Evolutionary conservation across 1,140 invertebrate genomes (phyloP), one percentile per base, ranked within the genome.

Genomic region (Drosophila murphyi): DNA sequence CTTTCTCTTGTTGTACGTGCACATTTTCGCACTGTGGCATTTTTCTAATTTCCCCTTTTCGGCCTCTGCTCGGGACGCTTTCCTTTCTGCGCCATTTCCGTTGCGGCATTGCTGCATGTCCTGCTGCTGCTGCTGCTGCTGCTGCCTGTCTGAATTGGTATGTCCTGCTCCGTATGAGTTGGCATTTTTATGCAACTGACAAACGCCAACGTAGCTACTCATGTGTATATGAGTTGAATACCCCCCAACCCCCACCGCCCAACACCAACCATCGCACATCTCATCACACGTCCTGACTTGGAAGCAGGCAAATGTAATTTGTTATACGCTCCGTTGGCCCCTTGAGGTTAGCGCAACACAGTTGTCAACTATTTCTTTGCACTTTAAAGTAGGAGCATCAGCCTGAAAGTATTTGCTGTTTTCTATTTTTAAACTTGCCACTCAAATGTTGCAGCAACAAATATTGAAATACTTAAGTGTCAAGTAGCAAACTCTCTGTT

Each of bases 121-220:
- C 41, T 68, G 76, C 20, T 20, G 41, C 61, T 20, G 20, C 20
- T 20, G 20, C 1, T 20, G 76, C 20, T 20, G 41, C 61, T 20
- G 20, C 20, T 20, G 20, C 20, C 20, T 20, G 39, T 4, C 39
- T 68, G 54, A 75, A 65, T 71, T 88, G 80, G 80, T 83, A 83
- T 82, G 76, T 87, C 75, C 73, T 83, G 62, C 65, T 39, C 65
- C 73, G 52, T 80, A 87, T 87, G 83, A 88, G 83, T 83, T 87
- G 83, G 85, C 83, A 87, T 88, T 87, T 83, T 88, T 88, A 87
- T 87, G 83, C 83, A 87, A 89, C 83, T 87, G 83, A 87, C 83
- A 88, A 88, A 82, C 83, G 83, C 86, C 64, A 82, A 79, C 70
- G 48, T 60, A 34, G 57, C 68, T 61, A 59, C 82, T 71, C 82